Evolutionary conservation across 92 coral and sea anemone genomes (phyloP), one percentile per base, ranked within the genome.

Genomic region (Porites divaricata): DNA sequence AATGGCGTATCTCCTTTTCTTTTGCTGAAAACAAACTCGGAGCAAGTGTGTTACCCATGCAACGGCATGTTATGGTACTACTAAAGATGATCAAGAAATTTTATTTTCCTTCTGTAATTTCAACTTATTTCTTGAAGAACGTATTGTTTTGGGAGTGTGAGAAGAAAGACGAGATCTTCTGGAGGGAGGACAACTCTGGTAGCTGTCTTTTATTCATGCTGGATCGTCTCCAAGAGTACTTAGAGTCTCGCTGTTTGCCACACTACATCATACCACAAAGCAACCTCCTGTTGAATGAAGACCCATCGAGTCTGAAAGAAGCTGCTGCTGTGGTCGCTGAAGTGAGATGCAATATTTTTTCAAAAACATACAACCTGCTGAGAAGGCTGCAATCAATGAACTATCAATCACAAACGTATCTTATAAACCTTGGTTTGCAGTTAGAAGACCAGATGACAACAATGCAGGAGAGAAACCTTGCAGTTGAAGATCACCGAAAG

Each of bases 21-120:
- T 78, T 93, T 58, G 95, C 98, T 24, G 98, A 94, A 73, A 94
- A 94, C 70, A 89, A 88, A 76, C 93, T 94, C 28, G 95, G 95
- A 63, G 90, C 84, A 74, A 94, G 92, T 67, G 88, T 94, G 49
- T 74, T 93, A 20, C 98, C 98, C 7, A 88, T 91, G 49, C 97
- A 93, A 62, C 90, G 97, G 41, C 92, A 93, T 49, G 87, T 93
- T 15, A 67, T 93, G 50, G 91, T 93, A 45, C 76, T 93, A 49
- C 65, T 88, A 59, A 93, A 88, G 79, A 91, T 93, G 83, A 62
- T 93, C 35, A 91, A 89, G 81, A 91, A 94, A 63, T 14, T 86
- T 8, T 84, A 91, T 63, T 86, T 94, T 64, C 90, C 95, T 53
- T 90, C 89, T 16, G 86, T 80, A 20, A 64, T 92, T 21, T 89